phyloP scores from a whole-genome alignment of 2,888 invertebrate genomes.

The Meteorus cinctellus region DNA sequence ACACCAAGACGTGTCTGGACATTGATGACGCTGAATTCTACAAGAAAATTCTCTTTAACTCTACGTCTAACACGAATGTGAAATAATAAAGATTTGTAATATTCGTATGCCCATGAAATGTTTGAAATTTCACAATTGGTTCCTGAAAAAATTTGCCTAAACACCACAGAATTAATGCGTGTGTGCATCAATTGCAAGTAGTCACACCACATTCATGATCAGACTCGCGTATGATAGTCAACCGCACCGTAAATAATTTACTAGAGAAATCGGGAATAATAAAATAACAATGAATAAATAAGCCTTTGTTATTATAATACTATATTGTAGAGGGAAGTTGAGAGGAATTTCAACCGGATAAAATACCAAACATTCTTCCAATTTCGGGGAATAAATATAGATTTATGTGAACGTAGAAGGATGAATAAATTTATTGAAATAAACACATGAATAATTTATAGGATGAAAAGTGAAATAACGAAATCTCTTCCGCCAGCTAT shows the following conservation, averaged over 20 bases:
- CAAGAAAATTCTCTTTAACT: not conserved
- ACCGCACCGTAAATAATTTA: not conserved
- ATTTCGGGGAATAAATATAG: not conserved
- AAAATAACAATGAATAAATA: not conserved
- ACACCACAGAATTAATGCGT: not conserved
- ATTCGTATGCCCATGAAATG: not conserved
- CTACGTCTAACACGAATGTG: not conserved
- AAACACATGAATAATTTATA: not conserved
- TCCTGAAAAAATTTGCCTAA: not conserved
- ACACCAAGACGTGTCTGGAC: slow-evolving; percentile 10
- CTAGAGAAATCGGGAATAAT: not conserved
- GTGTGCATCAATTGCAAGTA: slow-evolving; percentile 1
- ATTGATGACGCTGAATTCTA: slow-evolving; percentile 10
- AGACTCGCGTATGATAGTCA: not conserved
- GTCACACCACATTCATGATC: not conserved
- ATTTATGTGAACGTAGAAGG: not conserved
- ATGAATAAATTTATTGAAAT: not conserved
- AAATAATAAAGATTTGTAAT: not conserved
- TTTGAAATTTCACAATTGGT: not conserved
- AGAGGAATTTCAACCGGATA: not conserved
- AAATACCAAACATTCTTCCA: not conserved
- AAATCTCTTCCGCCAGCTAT: not conserved
- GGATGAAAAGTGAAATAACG: not conserved
- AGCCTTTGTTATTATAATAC: not conserved
- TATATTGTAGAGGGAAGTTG: not conserved